Evolutionary conservation across 2,888 invertebrate genomes (phyloP).

Genomic region (Euclidia mi): DNA sequence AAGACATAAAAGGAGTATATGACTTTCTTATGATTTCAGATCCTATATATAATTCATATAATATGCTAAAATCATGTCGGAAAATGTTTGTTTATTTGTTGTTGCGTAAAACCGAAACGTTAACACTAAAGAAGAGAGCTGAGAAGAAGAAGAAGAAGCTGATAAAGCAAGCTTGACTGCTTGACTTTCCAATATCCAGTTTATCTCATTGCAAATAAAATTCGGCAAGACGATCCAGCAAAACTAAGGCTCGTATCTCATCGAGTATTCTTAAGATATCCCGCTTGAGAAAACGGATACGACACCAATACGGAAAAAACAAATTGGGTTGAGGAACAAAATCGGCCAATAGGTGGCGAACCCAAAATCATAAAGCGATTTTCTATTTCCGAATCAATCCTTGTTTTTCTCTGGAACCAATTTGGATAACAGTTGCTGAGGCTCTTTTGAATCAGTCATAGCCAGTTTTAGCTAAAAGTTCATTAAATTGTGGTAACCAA

Average conservation of each 20-base stretch:
- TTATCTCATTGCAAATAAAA: no score
- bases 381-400: constrained; percentile 60
- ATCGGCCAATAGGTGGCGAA: constrained; percentile 42
- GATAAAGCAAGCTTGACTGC: no score
- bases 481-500: constrained; percentile 64
- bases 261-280: constrained; percentile 8
- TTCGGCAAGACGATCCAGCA: neutral
- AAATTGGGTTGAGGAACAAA: constrained; percentile 53
- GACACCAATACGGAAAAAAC: constrained; percentile 35
- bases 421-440: constrained; percentile 66
- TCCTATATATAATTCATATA: no score
- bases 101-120: no score
- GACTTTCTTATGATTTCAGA: no score
- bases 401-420: constrained; percentile 67
- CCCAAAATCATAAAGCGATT: constrained; percentile 69
- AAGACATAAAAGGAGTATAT: no score
- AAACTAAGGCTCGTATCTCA: constrained; percentile 9
- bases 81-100: no score
- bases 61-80: no score
- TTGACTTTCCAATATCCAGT: no score
- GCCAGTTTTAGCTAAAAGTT: constrained; percentile 58
- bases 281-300: constrained; percentile 15
- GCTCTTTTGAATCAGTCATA: constrained; percentile 68
- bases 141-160: no score
- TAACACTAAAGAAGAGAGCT: no score